Evolutionary conservation across 2,113 vertebrate genomes (phyloP).

Genomic region (Ranitomeya imitator): DNA sequence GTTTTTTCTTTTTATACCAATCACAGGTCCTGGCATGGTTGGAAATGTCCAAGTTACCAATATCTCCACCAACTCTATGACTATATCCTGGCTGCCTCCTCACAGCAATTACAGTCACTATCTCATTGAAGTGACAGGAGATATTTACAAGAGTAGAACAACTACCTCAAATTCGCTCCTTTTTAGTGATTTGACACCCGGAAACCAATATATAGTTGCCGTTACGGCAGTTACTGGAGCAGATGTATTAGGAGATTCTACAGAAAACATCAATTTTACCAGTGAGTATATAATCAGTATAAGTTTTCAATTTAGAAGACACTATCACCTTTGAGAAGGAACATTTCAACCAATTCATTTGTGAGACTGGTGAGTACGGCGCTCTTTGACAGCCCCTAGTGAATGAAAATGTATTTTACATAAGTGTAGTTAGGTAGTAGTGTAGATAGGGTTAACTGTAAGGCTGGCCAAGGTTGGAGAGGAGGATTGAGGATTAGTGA

Average conservation of each 20-base stretch:
- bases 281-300: not conserved
- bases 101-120: conserved; percentile 23
- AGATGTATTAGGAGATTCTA: not conserved
- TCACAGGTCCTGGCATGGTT: not conserved
- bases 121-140: not conserved
- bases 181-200: not conserved
- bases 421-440: too few relatives aligned
- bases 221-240: conserved; percentile 8
- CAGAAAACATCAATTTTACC: not conserved
- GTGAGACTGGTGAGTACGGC: too few relatives aligned
- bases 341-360: too few relatives aligned
- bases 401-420: too few relatives aligned
- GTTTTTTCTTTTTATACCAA: not conserved
- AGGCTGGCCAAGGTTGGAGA: too few relatives aligned
- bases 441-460: too few relatives aligned
- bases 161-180: not conserved
- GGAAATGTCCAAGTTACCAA: not conserved
- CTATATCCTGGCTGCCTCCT: conserved; percentile 22
- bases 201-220: conserved; percentile 2
- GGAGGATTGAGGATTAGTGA: too few relatives aligned
- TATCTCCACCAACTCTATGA: not conserved
- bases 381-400: too few relatives aligned
- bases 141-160: not conserved
- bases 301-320: too few relatives aligned
- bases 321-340: too few relatives aligned